These are phyloP conservation scores for Liasis olivaceus DNA, from an alignment of 2,797 vertebrate genomes.

Conservation along the genomic window DNA sequence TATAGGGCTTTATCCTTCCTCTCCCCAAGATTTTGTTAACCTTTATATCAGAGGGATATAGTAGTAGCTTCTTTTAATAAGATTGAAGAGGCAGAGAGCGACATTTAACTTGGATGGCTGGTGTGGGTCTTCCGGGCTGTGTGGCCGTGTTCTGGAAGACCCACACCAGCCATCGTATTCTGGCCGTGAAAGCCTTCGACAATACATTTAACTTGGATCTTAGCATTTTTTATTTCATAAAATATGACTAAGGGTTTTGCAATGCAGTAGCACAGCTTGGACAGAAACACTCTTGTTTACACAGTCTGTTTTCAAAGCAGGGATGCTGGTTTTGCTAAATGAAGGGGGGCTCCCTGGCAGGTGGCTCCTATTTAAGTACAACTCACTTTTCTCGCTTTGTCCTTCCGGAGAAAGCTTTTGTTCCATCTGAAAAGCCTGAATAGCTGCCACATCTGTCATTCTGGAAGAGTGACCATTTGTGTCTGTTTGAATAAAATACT, in stretches of 20 bases:
- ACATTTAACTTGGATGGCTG: background rate
- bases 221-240: constrained; percentile 46
- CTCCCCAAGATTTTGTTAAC: background rate
- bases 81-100: background rate
- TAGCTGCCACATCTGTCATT: constrained; percentile 74
- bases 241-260: constrained; percentile 42
- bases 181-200: too few species aligned
- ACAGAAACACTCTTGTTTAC: constrained; percentile 8
- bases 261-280: constrained; percentile 6
- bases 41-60: rapidly evolving
- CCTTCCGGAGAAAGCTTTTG: constrained; percentile 71
- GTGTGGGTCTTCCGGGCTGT: too few species aligned
- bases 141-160: too few species aligned
- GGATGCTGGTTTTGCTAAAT: background rate
- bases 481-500: constrained; percentile 39
- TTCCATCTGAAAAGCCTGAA: constrained; percentile 72
- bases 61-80: background rate
- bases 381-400: constrained; percentile 68
- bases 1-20: background rate
- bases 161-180: too few species aligned
- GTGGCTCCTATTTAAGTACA: constrained; percentile 70
- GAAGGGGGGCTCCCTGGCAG: constrained; percentile 60
- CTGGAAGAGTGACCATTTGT: constrained; percentile 47
- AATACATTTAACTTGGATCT: background rate
- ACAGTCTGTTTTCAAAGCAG: constrained; percentile 17